Evolutionary conservation across 2,797 vertebrate genomes (phyloP), one percentile per base, ranked within the genome.

Genomic region (Paramormyrops hopkinsi): DNA sequence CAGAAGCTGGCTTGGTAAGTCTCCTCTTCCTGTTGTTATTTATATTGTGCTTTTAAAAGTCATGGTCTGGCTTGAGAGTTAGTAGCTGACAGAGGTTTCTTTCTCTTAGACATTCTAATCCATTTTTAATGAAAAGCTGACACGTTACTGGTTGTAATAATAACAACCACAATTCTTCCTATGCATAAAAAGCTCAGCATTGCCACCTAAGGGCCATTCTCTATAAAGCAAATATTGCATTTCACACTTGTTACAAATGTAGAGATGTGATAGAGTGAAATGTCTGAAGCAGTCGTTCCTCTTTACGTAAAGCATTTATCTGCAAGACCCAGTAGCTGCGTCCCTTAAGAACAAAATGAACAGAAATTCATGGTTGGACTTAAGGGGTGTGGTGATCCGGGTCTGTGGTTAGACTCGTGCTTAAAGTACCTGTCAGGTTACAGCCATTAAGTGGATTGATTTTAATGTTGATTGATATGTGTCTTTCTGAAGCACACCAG

Each of bases 1-100:
- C 96, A 97, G 98, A 95, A 99, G 98, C 94, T 99, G 98, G 98
- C 97, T 99, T 41, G 98, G 98, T 99, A 96, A 98, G 98, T 96
- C 88, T 89, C 22, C 89, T 14, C 29, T 91, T 41, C 22, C 51
- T 33, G 29, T 44, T 41, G 65, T 53, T 1, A 79, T 79, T 79
- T 8, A 41, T 79, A n/a, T 79, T 79, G 33, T 79, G 73, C 37
- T 41, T 79, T 44, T 44, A 41, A n/a, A 79, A 79, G 33, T 44
- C 17, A n/a, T 46, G 17, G 7, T 44, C 17, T 79, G 37, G 73
- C 73, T 79, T 79, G 73, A 44, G 73, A 2, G 17, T 44, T 79
- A 19, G 33, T 44, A 79, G 73, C 59, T 50, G 86, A 88, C n/a
- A 46, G 3, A 76, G 46, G 4, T 9, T 44, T 50, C 59, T 48